Conservation (phyloP, 2,113 vertebrate genomes). For the Psittacus erithacus region DNA sequence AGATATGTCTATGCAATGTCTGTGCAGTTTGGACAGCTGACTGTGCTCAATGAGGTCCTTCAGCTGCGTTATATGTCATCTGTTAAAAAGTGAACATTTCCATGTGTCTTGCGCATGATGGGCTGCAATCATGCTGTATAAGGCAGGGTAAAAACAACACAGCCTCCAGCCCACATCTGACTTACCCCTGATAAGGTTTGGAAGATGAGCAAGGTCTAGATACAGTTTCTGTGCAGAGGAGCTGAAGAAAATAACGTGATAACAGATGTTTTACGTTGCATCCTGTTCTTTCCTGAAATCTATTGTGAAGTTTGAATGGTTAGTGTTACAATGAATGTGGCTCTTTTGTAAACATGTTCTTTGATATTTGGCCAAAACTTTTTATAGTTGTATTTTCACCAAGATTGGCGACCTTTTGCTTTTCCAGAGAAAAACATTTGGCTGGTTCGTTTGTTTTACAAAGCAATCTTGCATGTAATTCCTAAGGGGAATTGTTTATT, state of each 20-base stretch:
- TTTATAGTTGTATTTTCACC: slow-evolving; percentile 45
- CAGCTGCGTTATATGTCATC: neutral
- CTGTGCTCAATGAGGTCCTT: neutral
- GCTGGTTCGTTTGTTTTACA: slow-evolving; percentile 24
- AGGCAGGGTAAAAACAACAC: neutral
- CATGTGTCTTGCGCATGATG: neutral
- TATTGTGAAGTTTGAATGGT: slow-evolving; percentile 46
- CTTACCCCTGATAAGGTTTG: neutral
- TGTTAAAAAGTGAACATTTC: neutral
- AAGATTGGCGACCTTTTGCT: slow-evolving; percentile 37
- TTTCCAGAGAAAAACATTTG: slow-evolving; percentile 30
- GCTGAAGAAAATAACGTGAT: neutral
- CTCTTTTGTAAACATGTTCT: slow-evolving; percentile 17
- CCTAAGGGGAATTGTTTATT: slow-evolving; percentile 32
- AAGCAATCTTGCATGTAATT: slow-evolving; percentile 14
- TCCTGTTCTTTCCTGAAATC: slow-evolving; percentile 42
- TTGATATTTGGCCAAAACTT: slow-evolving; percentile 41
- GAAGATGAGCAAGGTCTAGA: neutral
- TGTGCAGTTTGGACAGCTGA: neutral
- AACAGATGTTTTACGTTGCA: slow-evolving; percentile 42
- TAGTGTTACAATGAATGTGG: neutral
- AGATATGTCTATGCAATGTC: neutral
- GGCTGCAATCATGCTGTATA: neutral
- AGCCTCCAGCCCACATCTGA: neutral
- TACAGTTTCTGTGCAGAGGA: slow-evolving; percentile 32